Evolutionary conservation across 2,113 vertebrate genomes (phyloP).

Genomic region (Ursus arctos): DNA sequence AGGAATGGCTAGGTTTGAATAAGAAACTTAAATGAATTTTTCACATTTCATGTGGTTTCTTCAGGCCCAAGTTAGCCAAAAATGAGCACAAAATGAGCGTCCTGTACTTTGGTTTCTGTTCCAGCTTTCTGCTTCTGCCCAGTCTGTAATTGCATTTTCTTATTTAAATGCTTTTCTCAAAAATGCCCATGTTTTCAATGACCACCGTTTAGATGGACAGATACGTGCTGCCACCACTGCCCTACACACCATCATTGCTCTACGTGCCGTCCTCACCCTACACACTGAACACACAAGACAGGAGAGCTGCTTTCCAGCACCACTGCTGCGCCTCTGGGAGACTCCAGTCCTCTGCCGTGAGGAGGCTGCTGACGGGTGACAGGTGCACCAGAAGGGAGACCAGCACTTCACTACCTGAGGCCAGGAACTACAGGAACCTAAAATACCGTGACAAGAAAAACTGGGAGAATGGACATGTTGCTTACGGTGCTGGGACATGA

Average conservation of each 20-base stretch:
- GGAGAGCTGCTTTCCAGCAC: not conserved
- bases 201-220: not conserved
- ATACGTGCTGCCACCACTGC: not conserved
- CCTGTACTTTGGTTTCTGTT: not conserved
- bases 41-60: constrained; percentile 9
- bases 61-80: not conserved
- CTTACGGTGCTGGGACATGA: not conserved
- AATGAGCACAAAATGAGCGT: not conserved
- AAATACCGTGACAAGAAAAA: not conserved
- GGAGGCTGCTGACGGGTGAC: not conserved
- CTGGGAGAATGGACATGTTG: not conserved
- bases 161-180: not conserved
- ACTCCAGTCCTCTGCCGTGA: not conserved
- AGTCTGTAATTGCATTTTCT: not conserved
- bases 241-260: no score
- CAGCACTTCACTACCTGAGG: not conserved
- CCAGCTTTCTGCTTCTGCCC: not conserved
- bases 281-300: not conserved
- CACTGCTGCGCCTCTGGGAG: not conserved
- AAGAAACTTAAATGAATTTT: not conserved
- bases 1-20: not conserved
- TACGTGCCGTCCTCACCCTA: no score
- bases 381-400: not conserved
- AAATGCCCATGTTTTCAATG: not conserved
- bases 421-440: not conserved